Conservation (phyloP, 2,113 vertebrate species). For the Indicator indicator region DNA sequence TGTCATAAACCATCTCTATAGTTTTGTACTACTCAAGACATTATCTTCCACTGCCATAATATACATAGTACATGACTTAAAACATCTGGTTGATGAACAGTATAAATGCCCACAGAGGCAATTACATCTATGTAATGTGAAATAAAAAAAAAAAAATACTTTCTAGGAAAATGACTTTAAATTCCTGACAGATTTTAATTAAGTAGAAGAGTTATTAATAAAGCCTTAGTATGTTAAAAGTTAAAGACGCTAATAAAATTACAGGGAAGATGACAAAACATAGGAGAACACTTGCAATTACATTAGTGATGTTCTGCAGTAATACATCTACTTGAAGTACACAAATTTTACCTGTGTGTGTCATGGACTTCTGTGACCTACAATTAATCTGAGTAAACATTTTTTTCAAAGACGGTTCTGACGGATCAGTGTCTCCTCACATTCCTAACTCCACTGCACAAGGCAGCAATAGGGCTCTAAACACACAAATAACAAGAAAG, state of each 20-base stretch:
- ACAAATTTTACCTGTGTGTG: background rate
- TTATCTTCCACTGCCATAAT: background rate
- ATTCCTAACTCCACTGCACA: background rate
- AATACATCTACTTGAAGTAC: background rate
- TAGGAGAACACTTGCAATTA: background rate
- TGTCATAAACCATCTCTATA: background rate
- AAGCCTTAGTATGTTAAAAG: background rate
- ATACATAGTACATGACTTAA: background rate
- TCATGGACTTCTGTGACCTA: background rate
- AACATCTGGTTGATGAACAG: background rate
- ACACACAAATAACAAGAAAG: background rate
- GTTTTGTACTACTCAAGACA: background rate
- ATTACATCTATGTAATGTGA: background rate
- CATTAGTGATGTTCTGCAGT: background rate
- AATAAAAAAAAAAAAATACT: background rate
- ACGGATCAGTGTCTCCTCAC: background rate
- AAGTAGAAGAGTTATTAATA: background rate
- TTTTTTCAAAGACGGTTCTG: background rate
- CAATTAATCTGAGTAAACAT: background rate
- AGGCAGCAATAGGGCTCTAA: background rate
- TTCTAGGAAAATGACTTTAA: background rate
- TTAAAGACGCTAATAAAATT: background rate
- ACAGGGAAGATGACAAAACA: background rate
- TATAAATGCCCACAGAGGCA: background rate
- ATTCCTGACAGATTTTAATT: background rate